Percentiles rank a stretch among this genome's conserved stretches.
Evolutionary conservation across 1,140 invertebrate genomes (phyloP).

Genomic region (Bacillus rossius): DNA sequence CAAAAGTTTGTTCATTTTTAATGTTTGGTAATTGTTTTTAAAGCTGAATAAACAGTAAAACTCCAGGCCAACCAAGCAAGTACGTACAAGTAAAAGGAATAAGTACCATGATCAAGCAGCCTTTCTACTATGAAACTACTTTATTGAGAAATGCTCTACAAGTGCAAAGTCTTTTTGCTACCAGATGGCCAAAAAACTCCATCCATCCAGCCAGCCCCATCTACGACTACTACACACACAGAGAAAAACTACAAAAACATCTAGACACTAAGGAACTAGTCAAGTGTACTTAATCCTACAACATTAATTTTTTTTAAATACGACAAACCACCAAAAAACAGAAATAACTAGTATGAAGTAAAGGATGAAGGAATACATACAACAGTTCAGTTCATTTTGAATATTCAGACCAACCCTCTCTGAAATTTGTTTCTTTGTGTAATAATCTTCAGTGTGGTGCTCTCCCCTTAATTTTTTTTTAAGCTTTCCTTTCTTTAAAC

Average conservation of each 20-base stretch:
- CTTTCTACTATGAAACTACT: slow-evolving; percentile 26
- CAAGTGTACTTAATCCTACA: slow-evolving; percentile 21
- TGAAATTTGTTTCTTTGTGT: slow-evolving; percentile 10
- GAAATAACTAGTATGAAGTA: slow-evolving; percentile 21
- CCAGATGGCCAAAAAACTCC: slow-evolving; percentile 16
- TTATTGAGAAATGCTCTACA: slow-evolving; percentile 26
- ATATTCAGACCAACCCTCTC: slow-evolving; percentile 19
- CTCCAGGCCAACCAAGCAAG: slow-evolving; percentile 22
- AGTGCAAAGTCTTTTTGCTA: slow-evolving; percentile 17
- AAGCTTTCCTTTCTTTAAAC: slow-evolving; percentile 9
- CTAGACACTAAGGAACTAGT: slow-evolving; percentile 22
- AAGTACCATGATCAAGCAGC: slow-evolving; percentile 20
- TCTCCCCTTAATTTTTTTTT: background rate
- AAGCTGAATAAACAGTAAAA: slow-evolving; percentile 19
- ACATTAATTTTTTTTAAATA: slow-evolving; percentile 16
- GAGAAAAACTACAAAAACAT: slow-evolving; percentile 22
- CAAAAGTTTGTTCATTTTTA: background rate
- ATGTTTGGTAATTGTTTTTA: background rate
- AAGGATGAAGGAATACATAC: slow-evolving; percentile 11
- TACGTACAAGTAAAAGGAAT: slow-evolving; percentile 15
- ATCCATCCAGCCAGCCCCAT: slow-evolving; percentile 19
- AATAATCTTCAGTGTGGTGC: slow-evolving; percentile 6
- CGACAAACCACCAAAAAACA: slow-evolving; percentile 25
- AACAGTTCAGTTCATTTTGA: slow-evolving; percentile 10
- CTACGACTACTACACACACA: slow-evolving; percentile 19